These are phyloP conservation scores for Paguma larvata DNA, from an alignment of 2,797 vertebrate genomes.

Conservation along the genomic window DNA sequence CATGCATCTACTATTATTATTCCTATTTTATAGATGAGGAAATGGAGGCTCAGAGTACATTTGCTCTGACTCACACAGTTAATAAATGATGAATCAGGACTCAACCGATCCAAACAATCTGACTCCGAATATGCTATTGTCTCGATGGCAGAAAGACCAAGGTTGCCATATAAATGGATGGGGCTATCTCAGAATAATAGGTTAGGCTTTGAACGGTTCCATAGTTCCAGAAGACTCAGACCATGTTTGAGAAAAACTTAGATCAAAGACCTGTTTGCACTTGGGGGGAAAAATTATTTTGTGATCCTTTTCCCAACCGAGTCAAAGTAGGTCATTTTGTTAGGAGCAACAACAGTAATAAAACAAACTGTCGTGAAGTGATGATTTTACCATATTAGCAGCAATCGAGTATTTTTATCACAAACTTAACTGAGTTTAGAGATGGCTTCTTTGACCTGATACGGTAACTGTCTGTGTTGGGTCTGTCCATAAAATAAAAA, in stretches of 20 bases:
- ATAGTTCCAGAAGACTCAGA: background rate
- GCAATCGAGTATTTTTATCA: slow-evolving; percentile 10
- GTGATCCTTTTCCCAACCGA: background rate
- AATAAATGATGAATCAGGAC: background rate
- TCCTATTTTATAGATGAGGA: background rate
- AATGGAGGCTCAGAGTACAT: background rate
- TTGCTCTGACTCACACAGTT: background rate
- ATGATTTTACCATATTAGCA: background rate
- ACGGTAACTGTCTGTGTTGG: background rate
- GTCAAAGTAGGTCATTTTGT: background rate
- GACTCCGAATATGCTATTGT: background rate
- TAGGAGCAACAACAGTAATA: background rate
- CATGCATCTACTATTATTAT: background rate
- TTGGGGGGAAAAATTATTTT: background rate
- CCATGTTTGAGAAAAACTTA: background rate
- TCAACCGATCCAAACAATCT: background rate
- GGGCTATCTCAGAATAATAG: background rate
- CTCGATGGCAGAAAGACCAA: background rate
- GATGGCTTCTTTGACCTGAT: background rate
- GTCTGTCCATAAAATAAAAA: slow-evolving; percentile 17
- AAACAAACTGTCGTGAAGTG: background rate
- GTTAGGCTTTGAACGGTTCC: background rate
- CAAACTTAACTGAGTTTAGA: slow-evolving; percentile 40
- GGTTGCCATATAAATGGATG: background rate
- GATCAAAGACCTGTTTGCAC: background rate